Evolutionary conservation across 2,797 vertebrate genomes (phyloP).

Genomic region (Prunella strophiata): DNA sequence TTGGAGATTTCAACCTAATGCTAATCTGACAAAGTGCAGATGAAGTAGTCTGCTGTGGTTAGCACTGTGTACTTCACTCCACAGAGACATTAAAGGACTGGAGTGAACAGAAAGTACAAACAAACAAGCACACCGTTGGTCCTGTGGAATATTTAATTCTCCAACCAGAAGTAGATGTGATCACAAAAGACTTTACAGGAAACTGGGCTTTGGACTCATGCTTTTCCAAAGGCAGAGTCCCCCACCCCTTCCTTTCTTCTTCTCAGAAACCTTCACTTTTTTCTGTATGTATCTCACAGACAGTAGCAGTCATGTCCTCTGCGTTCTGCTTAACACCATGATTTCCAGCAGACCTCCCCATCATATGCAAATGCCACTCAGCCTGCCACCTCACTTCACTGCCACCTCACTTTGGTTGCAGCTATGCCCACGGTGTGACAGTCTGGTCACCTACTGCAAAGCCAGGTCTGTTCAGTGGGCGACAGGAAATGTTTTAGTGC

Average conservation of each 20-base stretch:
- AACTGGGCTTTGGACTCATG: neutral
- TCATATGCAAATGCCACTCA: slow-evolving; percentile 6
- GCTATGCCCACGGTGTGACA: neutral
- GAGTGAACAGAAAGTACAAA: neutral
- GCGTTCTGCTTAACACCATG: slow-evolving; percentile 28
- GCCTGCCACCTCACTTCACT: neutral
- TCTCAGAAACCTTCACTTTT: slow-evolving; percentile 23
- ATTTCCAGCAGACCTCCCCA: slow-evolving; percentile 51
- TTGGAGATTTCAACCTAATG: slow-evolving; percentile 25
- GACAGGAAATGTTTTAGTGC: neutral
- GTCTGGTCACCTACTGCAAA: slow-evolving; percentile 51
- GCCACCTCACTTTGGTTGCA: neutral
- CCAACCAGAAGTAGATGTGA: neutral
- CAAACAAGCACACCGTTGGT: neutral
- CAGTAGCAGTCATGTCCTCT: slow-evolving; percentile 42
- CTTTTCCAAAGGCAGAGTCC: neutral
- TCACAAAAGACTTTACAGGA: neutral
- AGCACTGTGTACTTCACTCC: neutral
- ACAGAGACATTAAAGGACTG: neutral
- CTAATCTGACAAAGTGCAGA: slow-evolving; percentile 53
- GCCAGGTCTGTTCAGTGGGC: neutral
- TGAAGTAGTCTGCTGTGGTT: slow-evolving; percentile 25
- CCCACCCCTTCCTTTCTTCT: neutral
- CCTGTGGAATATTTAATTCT: neutral
- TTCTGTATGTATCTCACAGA: slow-evolving; percentile 52